Evolutionary conservation across 2,888 invertebrate genomes (phyloP).

Genomic region (Heliconius aoede): DNA sequence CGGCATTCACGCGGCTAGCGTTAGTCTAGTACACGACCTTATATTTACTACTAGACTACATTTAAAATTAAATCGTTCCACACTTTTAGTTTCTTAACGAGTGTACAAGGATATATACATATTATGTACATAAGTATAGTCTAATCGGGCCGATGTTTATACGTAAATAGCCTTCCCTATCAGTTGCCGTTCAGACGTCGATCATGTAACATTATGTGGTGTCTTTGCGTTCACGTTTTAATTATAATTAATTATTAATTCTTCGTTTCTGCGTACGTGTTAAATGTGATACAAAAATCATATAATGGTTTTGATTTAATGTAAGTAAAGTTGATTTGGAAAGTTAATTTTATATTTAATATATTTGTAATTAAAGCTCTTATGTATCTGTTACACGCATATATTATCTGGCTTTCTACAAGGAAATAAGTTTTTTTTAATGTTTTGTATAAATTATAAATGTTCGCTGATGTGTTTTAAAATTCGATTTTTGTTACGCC

Average conservation of each 20-base stretch:
- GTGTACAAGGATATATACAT: conserved; percentile 31
- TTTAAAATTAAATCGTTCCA: not conserved
- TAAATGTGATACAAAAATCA: not conserved
- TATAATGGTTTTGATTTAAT: not conserved
- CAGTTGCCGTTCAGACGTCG: conserved; percentile 41
- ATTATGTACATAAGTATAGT: conserved; percentile 23
- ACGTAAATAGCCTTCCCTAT: conserved; percentile 33
- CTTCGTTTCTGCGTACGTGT: conserved; percentile 1
- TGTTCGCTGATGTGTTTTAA: not conserved
- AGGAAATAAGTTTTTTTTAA: conserved; percentile 10
- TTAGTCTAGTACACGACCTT: not conserved
- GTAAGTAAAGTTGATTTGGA: not conserved
- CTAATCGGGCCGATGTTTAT: conserved; percentile 37
- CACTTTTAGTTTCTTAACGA: conserved; percentile 27
- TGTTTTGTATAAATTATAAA: conserved; percentile 1
- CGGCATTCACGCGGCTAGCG: not conserved
- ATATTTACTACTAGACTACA: not conserved
- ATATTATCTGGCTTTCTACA: not conserved
- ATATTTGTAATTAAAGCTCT: not conserved
- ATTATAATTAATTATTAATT: conserved; percentile 16
- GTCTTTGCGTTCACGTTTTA: not conserved
- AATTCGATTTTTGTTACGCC: conserved; percentile 5
- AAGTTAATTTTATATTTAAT: not conserved
- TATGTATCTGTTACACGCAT: not conserved
- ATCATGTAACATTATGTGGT: not conserved